A percentile compares a stretch with the other conserved stretches of the same genome.
These are phyloP conservation scores for Oenanthe melanoleuca DNA, from an alignment of 2,113 vertebrate genomes.

Conservation along the genomic window DNA sequence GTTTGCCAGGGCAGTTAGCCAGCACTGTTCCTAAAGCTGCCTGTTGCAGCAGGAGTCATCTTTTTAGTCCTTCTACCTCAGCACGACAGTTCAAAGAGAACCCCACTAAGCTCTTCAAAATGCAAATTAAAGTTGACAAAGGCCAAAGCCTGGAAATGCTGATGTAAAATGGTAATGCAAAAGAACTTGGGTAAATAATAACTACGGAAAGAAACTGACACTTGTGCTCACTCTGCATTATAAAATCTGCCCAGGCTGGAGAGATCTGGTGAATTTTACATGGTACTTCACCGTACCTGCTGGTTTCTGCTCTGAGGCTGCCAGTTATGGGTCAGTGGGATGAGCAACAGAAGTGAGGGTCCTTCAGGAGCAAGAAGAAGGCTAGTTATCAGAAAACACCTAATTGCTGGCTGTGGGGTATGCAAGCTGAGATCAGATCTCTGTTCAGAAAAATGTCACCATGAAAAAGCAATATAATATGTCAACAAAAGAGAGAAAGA, in stretches of 20 bases:
- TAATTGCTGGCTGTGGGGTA: background rate
- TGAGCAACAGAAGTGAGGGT: background rate
- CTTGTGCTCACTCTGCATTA: background rate
- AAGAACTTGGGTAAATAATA: constrained; percentile 30
- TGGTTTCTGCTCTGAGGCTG: background rate
- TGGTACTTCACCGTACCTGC: background rate
- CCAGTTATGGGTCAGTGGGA: background rate
- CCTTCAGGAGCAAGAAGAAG: background rate
- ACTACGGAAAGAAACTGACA: background rate
- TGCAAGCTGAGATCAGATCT: background rate
- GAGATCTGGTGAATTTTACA: background rate
- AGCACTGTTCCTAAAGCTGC: background rate
- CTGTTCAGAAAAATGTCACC: background rate
- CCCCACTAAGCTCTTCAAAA: constrained; percentile 20
- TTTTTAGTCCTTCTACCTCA: background rate
- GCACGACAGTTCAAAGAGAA: background rate
- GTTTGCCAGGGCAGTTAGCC: background rate
- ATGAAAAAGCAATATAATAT: background rate
- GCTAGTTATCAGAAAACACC: background rate
- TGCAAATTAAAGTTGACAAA: constrained; percentile 24
- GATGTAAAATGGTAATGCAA: background rate
- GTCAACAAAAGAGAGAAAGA: background rate
- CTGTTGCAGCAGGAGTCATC: background rate
- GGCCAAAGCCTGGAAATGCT: background rate
- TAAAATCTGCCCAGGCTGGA: background rate